phyloP scores from a whole-genome alignment of 2,797 vertebrate species.

The Tamandua tetradactyla region DNA sequence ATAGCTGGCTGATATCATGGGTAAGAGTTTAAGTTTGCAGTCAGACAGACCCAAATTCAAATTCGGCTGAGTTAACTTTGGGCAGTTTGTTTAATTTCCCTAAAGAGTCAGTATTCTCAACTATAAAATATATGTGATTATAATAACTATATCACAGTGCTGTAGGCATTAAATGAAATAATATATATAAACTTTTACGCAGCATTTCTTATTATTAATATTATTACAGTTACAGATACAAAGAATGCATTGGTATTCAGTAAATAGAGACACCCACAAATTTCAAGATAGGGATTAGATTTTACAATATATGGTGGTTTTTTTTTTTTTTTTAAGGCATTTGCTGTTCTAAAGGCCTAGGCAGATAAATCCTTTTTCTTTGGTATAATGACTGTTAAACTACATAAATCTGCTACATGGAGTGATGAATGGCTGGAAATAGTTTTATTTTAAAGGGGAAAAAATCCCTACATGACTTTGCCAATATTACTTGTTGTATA shows the following conservation, averaged over 20 bases:
- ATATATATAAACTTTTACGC: neutral
- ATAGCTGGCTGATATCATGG: neutral
- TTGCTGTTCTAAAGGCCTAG: neutral
- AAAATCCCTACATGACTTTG: constrained; percentile 66
- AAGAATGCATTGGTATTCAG: neutral
- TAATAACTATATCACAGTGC: neutral
- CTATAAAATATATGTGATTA: neutral
- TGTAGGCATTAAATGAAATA: constrained; percentile 15
- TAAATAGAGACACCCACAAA: neutral
- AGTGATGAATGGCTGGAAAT: constrained; percentile 69
- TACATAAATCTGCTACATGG: constrained; percentile 69
- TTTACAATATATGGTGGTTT: constrained; percentile 9
- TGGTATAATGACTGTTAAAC: constrained; percentile 53
- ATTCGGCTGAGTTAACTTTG: neutral
- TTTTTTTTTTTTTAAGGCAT: neutral
- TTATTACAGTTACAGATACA: neutral
- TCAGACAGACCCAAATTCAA: neutral
- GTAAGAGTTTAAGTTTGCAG: constrained; percentile 3
- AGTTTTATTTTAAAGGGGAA: constrained; percentile 72
- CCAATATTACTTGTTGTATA: constrained; percentile 68
- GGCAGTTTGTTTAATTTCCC: neutral
- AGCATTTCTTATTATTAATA: neutral
- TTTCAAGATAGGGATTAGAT: constrained; percentile 33
- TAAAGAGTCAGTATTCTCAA: constrained; percentile 34
- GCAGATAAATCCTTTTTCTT: neutral